Conservation (phyloP, 2,113 vertebrate genomes). For the Pituophis catenifer region DNA sequence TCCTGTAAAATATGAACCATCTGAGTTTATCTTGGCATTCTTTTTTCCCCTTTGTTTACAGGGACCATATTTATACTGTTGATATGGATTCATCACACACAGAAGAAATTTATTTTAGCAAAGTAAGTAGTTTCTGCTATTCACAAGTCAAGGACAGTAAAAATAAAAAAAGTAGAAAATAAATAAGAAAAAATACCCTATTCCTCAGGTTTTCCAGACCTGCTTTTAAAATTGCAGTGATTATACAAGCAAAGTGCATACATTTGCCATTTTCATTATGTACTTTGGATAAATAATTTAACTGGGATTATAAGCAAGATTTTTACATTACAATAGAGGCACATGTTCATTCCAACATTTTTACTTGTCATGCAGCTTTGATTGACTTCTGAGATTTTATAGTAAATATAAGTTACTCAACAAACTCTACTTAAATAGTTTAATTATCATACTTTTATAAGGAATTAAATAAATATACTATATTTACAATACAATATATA, state of each 20-base stretch:
- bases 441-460: neutral
- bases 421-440: constrained; percentile 1
- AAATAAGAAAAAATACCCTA: constrained; percentile 29
- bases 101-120: constrained; percentile 98
- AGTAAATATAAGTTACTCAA: neutral
- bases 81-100: constrained; percentile 88
- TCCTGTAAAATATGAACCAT: constrained; percentile 33
- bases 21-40: constrained; percentile 44
- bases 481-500: no score
- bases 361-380: constrained; percentile 47
- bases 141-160: constrained; percentile 41
- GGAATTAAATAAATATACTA: neutral
- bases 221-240: constrained; percentile 43
- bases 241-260: constrained; percentile 31
- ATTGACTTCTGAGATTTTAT: constrained; percentile 29
- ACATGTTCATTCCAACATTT: constrained; percentile 43
- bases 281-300: constrained; percentile 47
- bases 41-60: constrained; percentile 71
- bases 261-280: constrained; percentile 25
- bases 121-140: constrained; percentile 83
- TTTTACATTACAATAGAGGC: constrained; percentile 39
- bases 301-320: constrained; percentile 32
- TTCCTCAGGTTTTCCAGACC: constrained; percentile 28
- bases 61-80: constrained; percentile 98
- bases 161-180: constrained; percentile 1